Evolutionary conservation across 2,113 vertebrate species (phyloP), one percentile per base, ranked within the genome.

Genomic region (Poeciliopsis occidentalis): DNA sequence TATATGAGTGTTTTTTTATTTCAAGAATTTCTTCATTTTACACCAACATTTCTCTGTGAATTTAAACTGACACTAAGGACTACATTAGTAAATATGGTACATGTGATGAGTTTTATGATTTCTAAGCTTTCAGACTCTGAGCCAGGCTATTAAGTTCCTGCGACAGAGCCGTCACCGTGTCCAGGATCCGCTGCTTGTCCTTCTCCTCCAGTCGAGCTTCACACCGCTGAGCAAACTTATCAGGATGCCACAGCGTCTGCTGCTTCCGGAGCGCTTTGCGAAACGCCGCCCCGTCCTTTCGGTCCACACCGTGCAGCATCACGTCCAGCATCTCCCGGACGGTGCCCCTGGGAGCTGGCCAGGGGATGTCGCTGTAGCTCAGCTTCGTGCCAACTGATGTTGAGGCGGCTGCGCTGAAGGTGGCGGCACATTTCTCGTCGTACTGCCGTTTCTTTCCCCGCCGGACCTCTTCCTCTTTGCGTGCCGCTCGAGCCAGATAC

Each of bases 141-240:
- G 95, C 95, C 3, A 95, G 88, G 57, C 88, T 93, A 88, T 97
- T 97, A 67, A 97, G 94, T 76, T 95, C 96, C 91, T 97, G 96
- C 1, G 97, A 97, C 64, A 98, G 93, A 15, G 94, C 93, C 0
- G 94, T 97, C 63, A 97, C 96, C 0, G 95, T 94, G 57, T 94
- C 93, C 78, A 96, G 90, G 73, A 98, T 94, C 1, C 84, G 89
- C 30, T 87, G 81, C 39, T 93, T 89, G 75, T 98, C 96, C 47
- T 81, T 84, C 62, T 94, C 93, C 29, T 90, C 86, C 29, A 97
- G 88, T 32, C 96, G 94, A 12, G 85, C 81, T 26, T 94, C 95
- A 31, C 96, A 98, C 64, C 96, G 92, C 87, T 98, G 97, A 4
- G 92, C 74, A 31, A 97, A 97, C 69, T 94, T 95, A 82, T 98